Evolutionary conservation across 2,113 vertebrate genomes (phyloP), one percentile per base, ranked within the genome.

Genomic region (Vimba vimba): DNA sequence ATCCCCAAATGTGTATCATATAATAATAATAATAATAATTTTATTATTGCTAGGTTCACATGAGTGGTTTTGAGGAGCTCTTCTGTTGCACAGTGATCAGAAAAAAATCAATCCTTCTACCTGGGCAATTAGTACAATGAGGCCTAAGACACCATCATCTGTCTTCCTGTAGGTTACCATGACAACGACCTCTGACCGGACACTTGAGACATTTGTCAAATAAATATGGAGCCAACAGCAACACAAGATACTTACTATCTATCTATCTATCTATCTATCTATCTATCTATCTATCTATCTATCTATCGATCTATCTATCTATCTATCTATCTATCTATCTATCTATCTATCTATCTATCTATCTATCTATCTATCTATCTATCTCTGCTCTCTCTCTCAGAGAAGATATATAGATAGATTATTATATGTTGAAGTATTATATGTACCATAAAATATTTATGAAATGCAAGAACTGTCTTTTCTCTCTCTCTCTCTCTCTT

Each of bases 31-130:
- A 66, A 33, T 68, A 69, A 69, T 19, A 33, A 68, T 74, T 50
- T 25, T 43, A 23, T 13, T 76, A 76, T 17, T 52, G 15, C 6
- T 19, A 33, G 17, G 4, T 75, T 83, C 66, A n/a, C 11, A 1
- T 43, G 43, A 83, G 57, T 75, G 66, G 74, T 62, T 86, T 84
- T 74, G 39, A 59, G n/a, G 69, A 85, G 39, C 45, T 86, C 59
- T 84, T 69, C 83, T 76, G 62, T 82, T 80, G 82, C 79, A 82
- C 23, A 64, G 71, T 50, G 50, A 73, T 36, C 69, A 25, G 64
- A 87, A 85, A 78, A 88, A 71, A 83, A 30, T 82, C 84, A 88
- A 89, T 90, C n/a, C 80, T 88, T 89, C 79, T 86, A 90, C 88
- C 87, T 82, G 75, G 78, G 74, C 84, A 90, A 89, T 89, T 86